A percentile compares a stretch with the other conserved stretches of the same genome.
These are phyloP conservation scores for Autographa pulchrina DNA, from an alignment of 2,888 invertebrate genomes.

Conservation along the genomic window DNA sequence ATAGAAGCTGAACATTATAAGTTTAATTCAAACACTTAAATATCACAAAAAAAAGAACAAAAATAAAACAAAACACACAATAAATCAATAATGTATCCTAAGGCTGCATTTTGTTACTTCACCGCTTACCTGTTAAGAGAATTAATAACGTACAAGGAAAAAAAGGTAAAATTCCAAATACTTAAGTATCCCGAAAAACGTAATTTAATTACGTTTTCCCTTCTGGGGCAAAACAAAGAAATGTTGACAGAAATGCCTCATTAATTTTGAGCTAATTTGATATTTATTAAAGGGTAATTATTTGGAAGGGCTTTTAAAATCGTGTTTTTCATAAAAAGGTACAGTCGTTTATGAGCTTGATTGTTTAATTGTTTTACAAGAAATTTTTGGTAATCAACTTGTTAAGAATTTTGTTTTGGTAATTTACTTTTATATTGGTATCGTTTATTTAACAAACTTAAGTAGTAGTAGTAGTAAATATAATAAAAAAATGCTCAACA, in stretches of 20 bases:
- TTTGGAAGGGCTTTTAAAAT: slow-evolving; percentile 51
- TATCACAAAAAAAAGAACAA: not conserved
- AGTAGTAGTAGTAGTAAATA: no score
- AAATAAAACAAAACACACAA: not conserved
- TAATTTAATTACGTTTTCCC: slow-evolving; percentile 48
- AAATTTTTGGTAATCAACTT: slow-evolving; percentile 7
- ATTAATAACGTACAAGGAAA: slow-evolving; percentile 14
- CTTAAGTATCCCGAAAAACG: slow-evolving; percentile 27
- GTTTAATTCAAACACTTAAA: no score
- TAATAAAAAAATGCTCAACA: no score
- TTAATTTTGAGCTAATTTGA: slow-evolving; percentile 64
- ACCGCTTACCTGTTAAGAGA: slow-evolving; percentile 11
- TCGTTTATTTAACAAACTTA: no score
- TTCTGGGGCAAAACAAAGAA: slow-evolving; percentile 53
- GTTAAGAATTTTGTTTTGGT: not conserved
- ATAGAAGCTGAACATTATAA: no score
- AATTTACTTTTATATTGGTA: no score
- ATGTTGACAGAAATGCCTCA: slow-evolving; percentile 56
- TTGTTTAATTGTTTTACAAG: slow-evolving; percentile 18
- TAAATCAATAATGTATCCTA: not conserved
- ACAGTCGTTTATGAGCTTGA: slow-evolving; percentile 9
- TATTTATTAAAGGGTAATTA: slow-evolving; percentile 67
- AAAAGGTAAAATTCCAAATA: slow-evolving; percentile 21
- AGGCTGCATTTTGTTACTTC: not conserved
- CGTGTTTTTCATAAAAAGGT: slow-evolving; percentile 39